Evolutionary conservation across 2,888 invertebrate genomes (phyloP), one percentile per base, ranked within the genome.

Genomic region (Drosophila borealis): DNA sequence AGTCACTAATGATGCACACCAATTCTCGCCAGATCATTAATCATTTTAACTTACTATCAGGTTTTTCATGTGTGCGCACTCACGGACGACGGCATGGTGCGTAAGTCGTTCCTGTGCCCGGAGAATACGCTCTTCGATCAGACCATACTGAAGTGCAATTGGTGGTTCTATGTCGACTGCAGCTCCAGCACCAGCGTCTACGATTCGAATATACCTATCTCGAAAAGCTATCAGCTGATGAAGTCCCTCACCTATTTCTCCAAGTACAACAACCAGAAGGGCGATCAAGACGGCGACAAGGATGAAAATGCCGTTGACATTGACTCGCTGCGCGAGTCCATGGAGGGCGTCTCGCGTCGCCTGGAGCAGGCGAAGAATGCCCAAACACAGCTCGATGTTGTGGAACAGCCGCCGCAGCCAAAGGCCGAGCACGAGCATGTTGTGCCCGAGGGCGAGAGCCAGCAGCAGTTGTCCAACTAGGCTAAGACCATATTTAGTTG

Each of bases 131-230:
- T 97, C 56, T 98, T 98, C 92, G 97, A 98, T 90, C 97, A 97
- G 92, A 96, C 97, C 21, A 96, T 98, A 50, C 94, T 98, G 5
- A 97, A 97, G 91, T 98, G 98, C 92, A 97, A 97, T 92, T 97
- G 97, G 97, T 97, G 97, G 97, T 97, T 97, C 93, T 97, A 97
- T 91, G 97, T 97, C 0, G 97, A 97, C 90, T 98, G 98, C 92
- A 96, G 96, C 91, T 94, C 95, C 60, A 96, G 97, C 21, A 95
- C 94, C 81, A 95, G 94, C 74, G 93, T 97, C 29, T 98, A 97
- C 91, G 97, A 97, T 87, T 97, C 97, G 13, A 98, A 98, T 91
- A 96, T 97, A 71, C 97, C 97, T 0, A 96, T 97, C 55, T 97
- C 97, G 34, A 97, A 97, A 92, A 97, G 97, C 91, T 97, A 97